Evolutionary conservation across 64 coral and sea anemone genomes (phyloP), one percentile per base, ranked within the genome.

Genomic region (Montipora sp.): DNA sequence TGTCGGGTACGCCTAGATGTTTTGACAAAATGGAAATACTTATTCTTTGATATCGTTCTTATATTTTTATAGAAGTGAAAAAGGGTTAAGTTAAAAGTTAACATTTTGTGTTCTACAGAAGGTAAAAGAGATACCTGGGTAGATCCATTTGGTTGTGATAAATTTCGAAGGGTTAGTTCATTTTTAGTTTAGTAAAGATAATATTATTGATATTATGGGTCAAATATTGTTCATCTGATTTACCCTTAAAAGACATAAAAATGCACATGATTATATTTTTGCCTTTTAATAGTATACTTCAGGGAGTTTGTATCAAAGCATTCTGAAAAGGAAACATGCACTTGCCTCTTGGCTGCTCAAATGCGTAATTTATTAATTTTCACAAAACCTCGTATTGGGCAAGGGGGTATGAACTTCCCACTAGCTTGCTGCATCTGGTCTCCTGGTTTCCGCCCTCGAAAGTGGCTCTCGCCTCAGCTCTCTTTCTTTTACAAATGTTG

Each of bases 1-100:
- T 89, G 85, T 89, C 87, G 57, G 36, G 87, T 77, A 89, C 73
- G 63, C 87, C 75, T 89, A 63, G 8, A 55, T 48, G 59, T 47
- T 78, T 65, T 89, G 22, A 89, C 44, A 48, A 66, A 63, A 89
- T 49, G 14, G 78, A 20, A 63, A 46, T n/a, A 78, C 51, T 55
- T 55, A 63, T 63, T 63, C 3, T 63, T 63, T 63, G 59, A 63
- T 63, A 63, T 63, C 7, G 59, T 63, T 15, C 13, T 63, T 63
- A 63, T 14, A 55, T 63, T 63, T 63, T 63, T 13, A 3, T 63
- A 63, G 59, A 63, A 63, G 59, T 63, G 59, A 63, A 63, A 63
- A 63, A 15, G 59, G 13, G 7, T 13, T 63, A 63, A 63, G 23
- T 23, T 23, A 23, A 23, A 23, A 23, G 23, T 23, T 23, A 23